Percentiles rank a stretch among this genome's conserved stretches.
phyloP scores from a whole-genome alignment of 2,113 vertebrate species.

The Hepsetus odoe region DNA sequence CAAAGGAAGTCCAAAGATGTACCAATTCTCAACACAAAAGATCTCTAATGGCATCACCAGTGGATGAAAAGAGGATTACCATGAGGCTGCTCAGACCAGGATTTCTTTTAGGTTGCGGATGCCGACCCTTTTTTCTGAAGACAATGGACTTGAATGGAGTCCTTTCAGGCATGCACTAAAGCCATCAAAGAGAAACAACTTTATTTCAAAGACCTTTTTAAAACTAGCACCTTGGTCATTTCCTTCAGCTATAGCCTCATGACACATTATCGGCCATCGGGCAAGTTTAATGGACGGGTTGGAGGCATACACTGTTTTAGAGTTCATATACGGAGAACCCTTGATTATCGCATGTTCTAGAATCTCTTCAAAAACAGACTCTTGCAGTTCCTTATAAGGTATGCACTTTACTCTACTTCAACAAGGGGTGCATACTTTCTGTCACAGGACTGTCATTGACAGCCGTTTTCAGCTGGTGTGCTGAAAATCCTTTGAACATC shows the following conservation, averaged over 20 bases:
- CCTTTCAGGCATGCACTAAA: slow-evolving; percentile 42
- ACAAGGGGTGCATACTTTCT: slow-evolving; percentile 54
- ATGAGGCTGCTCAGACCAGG: slow-evolving; percentile 13
- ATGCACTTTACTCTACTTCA: slow-evolving; percentile 13
- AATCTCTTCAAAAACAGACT: slow-evolving; percentile 27
- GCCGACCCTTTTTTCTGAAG: slow-evolving; percentile 33
- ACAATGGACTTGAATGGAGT: slow-evolving; percentile 45
- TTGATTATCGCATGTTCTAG: background rate
- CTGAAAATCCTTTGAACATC: slow-evolving; percentile 64
- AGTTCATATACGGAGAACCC: background rate
- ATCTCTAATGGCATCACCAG: slow-evolving; percentile 42
- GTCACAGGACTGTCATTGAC: slow-evolving; percentile 60
- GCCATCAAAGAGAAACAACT: slow-evolving; percentile 40
- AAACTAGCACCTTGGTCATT: slow-evolving; percentile 18
- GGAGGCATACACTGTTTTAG: no score
- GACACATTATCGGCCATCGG: slow-evolving; percentile 11
- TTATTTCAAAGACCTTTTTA: slow-evolving; percentile 16
- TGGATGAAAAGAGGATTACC: slow-evolving; percentile 46
- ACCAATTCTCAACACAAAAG: slow-evolving; percentile 47
- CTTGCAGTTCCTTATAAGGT: slow-evolving; percentile 31
- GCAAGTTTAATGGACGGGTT: no score
- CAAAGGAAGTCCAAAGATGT: slow-evolving; percentile 36
- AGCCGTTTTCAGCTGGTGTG: slow-evolving; percentile 59
- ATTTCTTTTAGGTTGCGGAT: slow-evolving; percentile 35
- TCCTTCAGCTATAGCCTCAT: background rate